A percentile compares a stretch with the other conserved stretches of the same genome.
These are phyloP conservation scores for Ophion obscuratus DNA, from an alignment of 2,888 invertebrate species.

Conservation along the genomic window DNA sequence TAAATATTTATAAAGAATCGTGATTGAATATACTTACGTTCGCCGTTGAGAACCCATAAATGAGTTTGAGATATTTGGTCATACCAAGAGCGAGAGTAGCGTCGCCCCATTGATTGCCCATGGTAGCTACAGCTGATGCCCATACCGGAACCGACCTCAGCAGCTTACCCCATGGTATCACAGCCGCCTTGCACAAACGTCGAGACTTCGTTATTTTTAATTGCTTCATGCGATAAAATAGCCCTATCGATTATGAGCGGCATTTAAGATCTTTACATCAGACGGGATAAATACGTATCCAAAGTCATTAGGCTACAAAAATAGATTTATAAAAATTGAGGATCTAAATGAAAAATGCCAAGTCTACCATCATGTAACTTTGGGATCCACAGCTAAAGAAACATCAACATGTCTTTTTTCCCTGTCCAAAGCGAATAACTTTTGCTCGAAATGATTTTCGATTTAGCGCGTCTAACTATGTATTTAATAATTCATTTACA, in stretches of 20 bases:
- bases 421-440: neutral
- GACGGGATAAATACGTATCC: neutral
- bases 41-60: constrained; percentile 86
- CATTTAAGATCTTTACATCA: constrained; percentile 22
- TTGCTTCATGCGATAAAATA: constrained; percentile 9
- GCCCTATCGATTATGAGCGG: constrained; percentile 18
- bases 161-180: constrained; percentile 85
- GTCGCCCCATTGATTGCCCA: constrained; percentile 87
- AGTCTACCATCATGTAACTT: neutral
- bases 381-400: neutral
- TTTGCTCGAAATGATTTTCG: neutral
- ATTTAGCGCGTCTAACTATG: too few species aligned
- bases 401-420: neutral
- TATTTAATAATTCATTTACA: constrained; percentile 71
- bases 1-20: neutral
- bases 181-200: constrained; percentile 77
- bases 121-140: constrained; percentile 86
- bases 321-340: too few species aligned
- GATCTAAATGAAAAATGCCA: neutral
- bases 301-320: neutral
- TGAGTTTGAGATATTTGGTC: constrained; percentile 86
- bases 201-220: constrained; percentile 25
- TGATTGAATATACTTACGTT: constrained; percentile 83
- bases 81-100: constrained; percentile 86
- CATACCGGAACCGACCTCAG: constrained; percentile 86